Conservation (phyloP, 2,888 invertebrate species). For the Netelia virgata region DNA sequence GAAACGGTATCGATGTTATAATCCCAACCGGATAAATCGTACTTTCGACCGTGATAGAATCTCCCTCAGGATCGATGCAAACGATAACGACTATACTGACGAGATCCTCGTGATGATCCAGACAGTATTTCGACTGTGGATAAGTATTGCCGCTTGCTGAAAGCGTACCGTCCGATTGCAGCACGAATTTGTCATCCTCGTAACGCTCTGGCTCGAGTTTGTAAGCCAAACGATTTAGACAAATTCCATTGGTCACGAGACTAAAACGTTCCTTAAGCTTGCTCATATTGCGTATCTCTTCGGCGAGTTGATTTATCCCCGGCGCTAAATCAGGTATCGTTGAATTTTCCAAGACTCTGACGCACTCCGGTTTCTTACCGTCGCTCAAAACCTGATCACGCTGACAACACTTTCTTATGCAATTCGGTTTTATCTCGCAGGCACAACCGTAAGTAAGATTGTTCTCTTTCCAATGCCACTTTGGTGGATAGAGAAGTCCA, state of each 20-base stretch:
- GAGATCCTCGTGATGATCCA: constrained; percentile 76
- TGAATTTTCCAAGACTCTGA: constrained; percentile 25
- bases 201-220: constrained; percentile 71
- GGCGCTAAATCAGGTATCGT: constrained; percentile 56
- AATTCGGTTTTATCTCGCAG: constrained; percentile 72
- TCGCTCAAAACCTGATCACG: constrained; percentile 57
- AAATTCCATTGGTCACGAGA: constrained; percentile 70
- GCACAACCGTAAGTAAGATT: constrained; percentile 75
- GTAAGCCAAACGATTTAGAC: constrained; percentile 64
- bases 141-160: background rate
- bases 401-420: constrained; percentile 82
- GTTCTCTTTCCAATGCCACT: constrained; percentile 68
- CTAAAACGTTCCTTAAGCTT: constrained; percentile 71
- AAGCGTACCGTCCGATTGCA: constrained; percentile 77
- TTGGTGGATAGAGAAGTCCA: constrained; percentile 70
- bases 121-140: constrained; percentile 74
- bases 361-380: constrained; percentile 45
- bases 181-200: constrained; percentile 72
- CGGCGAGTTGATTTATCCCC: constrained; percentile 42
- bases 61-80: constrained; percentile 66
- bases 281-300: constrained; percentile 55
- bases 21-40: constrained; percentile 86
- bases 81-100: constrained; percentile 72
- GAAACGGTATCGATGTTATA: constrained; percentile 90
- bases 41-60: constrained; percentile 34